Conservation (phyloP, 2,797 vertebrate species). For the Naso thynnoides region DNA sequence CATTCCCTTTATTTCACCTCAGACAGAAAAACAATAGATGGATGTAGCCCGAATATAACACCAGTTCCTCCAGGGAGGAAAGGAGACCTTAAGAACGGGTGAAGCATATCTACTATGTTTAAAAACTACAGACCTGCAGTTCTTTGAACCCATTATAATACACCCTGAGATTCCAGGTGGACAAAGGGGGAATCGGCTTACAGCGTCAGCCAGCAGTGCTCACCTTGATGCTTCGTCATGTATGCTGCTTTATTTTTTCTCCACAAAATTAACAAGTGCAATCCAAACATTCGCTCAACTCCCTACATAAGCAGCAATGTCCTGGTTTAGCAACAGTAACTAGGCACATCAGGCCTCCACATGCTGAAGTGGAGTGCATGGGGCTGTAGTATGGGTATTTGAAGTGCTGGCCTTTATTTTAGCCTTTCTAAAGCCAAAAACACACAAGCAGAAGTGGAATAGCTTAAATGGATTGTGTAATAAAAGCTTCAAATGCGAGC, state of each 20-base stretch:
- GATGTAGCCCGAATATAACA: constrained; percentile 54
- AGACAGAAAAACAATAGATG: constrained; percentile 59
- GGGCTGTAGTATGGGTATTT: background rate
- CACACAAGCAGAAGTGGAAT: background rate
- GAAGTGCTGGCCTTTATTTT: background rate
- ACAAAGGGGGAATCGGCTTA: constrained; percentile 29
- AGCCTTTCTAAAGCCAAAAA: background rate
- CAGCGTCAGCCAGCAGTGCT: constrained; percentile 2
- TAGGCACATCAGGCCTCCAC: background rate
- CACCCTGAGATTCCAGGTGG: constrained; percentile 42
- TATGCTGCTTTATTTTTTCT: constrained; percentile 30
- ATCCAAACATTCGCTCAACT: constrained; percentile 12
- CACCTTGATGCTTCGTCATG: constrained; percentile 49
- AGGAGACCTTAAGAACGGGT: constrained; percentile 32
- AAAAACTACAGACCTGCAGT: constrained; percentile 36
- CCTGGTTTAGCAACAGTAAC: constrained; percentile 16
- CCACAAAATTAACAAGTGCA: constrained; percentile 37
- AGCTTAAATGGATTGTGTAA: constrained; percentile 8
- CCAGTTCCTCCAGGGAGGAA: constrained; percentile 36
- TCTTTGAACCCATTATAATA: constrained; percentile 32
- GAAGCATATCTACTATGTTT: constrained; percentile 41
- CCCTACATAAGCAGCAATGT: background rate
- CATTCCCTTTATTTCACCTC: constrained; percentile 53
- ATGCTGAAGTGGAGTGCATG: background rate
- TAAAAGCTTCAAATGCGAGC: background rate